phyloP scores from a whole-genome alignment of 2,797 vertebrate genomes.

The Poecilia picta region DNA sequence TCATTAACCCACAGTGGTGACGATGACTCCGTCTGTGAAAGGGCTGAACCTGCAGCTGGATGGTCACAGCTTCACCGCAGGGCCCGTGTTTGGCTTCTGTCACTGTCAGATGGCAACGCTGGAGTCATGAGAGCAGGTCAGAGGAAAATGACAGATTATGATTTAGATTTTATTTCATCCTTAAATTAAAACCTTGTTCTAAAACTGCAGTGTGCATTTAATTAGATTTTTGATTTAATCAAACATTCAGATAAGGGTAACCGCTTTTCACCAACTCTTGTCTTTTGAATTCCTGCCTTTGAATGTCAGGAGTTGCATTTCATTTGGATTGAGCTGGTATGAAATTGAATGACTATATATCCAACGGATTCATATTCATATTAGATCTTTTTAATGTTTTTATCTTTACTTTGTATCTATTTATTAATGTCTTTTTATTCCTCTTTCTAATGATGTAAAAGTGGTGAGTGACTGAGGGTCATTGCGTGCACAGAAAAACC shows the following conservation, averaged over 20 bases:
- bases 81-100: not conserved
- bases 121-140: not conserved
- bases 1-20: not conserved
- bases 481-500: no score
- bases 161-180: not conserved
- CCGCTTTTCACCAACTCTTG: not conserved
- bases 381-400: no score
- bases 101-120: not conserved
- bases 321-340: no score
- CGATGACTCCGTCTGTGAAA: not conserved
- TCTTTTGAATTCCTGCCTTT: not conserved
- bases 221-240: not conserved
- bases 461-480: no score
- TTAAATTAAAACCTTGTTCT: not conserved
- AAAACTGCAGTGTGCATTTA: not conserved
- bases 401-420: no score
- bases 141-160: not conserved
- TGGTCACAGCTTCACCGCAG: not conserved
- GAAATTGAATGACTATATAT: not conserved
- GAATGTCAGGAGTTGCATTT: not conserved
- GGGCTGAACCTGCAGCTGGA: not conserved
- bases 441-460: no score
- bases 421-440: no score
- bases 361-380: no score
- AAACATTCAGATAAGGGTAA: not conserved